These are phyloP conservation scores for Pocillopora meandrina DNA, from an alignment of 92 coral and sea anemone genomes.

Conservation along the genomic window DNA sequence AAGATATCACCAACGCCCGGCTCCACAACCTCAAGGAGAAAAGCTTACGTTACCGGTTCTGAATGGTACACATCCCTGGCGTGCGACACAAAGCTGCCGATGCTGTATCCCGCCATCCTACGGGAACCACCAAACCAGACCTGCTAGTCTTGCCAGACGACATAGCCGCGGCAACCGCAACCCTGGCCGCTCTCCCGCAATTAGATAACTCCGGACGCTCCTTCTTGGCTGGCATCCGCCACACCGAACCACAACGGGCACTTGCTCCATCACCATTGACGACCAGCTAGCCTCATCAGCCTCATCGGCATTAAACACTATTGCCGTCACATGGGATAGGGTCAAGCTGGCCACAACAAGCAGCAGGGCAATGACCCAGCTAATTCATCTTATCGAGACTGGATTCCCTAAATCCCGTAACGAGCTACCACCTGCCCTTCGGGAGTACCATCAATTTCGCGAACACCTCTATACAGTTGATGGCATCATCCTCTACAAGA, in stretches of 20 bases:
- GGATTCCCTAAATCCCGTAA: slow-evolving; percentile 56
- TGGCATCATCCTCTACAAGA: slow-evolving; percentile 58
- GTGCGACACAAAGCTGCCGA: slow-evolving; percentile 56
- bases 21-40: slow-evolving; percentile 67
- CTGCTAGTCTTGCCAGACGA: slow-evolving; percentile 40
- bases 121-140: slow-evolving; percentile 48
- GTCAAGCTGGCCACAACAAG: slow-evolving; percentile 46
- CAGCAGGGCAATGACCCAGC: slow-evolving; percentile 11
- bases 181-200: slow-evolving; percentile 10
- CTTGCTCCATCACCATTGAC: slow-evolving; percentile 24
- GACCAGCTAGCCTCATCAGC: slow-evolving; percentile 32
- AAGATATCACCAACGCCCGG: too few relatives aligned
- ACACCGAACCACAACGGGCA: neutral
- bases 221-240: slow-evolving; percentile 34
- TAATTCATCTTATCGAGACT: slow-evolving; percentile 31
- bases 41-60: slow-evolving; percentile 37
- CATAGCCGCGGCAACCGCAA: slow-evolving; percentile 23
- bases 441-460: slow-evolving; percentile 51
- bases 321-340: slow-evolving; percentile 44
- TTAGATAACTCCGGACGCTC: neutral
- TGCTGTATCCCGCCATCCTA: slow-evolving; percentile 58
- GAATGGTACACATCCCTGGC: slow-evolving; percentile 56
- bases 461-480: slow-evolving; percentile 61
- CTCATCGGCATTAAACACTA: slow-evolving; percentile 15
- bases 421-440: slow-evolving; percentile 56